phyloP scores from a whole-genome alignment of 2,113 vertebrate genomes.

The Hiodon tergisus region DNA sequence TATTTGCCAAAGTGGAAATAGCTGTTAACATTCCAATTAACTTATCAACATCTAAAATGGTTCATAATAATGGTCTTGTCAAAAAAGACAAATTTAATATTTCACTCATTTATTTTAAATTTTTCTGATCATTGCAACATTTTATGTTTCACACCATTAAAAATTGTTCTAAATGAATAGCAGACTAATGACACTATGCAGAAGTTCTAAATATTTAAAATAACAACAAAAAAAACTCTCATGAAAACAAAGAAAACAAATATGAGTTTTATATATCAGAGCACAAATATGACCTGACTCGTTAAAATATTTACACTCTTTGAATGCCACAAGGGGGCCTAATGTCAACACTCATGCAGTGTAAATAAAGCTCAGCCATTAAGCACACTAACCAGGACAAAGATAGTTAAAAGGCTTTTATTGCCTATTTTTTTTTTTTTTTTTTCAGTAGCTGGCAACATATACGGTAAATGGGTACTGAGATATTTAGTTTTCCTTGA shows the following conservation, averaged over 20 bases:
- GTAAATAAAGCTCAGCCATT: not conserved
- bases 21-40: no score
- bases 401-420: slow-evolving; percentile 63
- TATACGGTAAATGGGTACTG: slow-evolving; percentile 48
- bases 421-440: slow-evolving; percentile 48
- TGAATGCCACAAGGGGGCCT: no score
- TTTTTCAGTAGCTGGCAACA: slow-evolving; percentile 44
- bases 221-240: not conserved
- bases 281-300: no score
- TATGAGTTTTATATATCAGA: not conserved
- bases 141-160: not conserved
- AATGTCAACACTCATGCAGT: no score
- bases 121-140: not conserved
- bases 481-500: slow-evolving; percentile 47
- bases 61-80: not conserved
- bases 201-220: no score
- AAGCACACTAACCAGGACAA: slow-evolving; percentile 39
- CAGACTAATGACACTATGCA: not conserved
- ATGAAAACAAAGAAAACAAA: not conserved
- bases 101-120: not conserved
- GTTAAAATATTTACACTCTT: no score
- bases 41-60: no score
- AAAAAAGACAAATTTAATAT: not conserved
- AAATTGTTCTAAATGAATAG: no score
- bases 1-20: no score